Base-by-base conservation (phyloP, 2,113 vertebrate genomes). In the Myodes glareolus region DNA sequence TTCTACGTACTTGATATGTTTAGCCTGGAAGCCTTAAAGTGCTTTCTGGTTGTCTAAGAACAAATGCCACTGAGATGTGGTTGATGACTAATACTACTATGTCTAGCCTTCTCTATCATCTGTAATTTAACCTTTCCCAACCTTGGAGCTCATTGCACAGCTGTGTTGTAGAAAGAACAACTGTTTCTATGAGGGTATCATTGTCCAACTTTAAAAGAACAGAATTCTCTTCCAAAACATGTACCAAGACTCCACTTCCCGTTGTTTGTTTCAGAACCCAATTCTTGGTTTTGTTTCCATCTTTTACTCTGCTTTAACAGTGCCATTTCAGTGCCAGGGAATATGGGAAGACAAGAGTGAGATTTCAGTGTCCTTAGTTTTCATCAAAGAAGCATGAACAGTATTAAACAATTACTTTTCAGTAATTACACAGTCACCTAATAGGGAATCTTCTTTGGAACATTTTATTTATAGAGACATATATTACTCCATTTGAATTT, bases 11-110 rank as follows among this genome's bases (percentile, higher is more conserved):
- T 61, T 97, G 94, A 92, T 90, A 55, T 96, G 29, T 81, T 95
- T 47, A 27, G 87, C 70, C 94, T 89, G 63, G 80, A 97, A 97
- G 80, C 76, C 58, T 91, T 94, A 86, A 58, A 92, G 94, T 94
- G 90, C 84, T 67, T 87, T 95, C 94, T 81, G 89, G 80, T 95
- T 98, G 55, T 36, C 67, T 36, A 63, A 96, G 96, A 76, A 8
- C 96, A 92, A 95, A 97, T 97, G 92, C 97, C 89, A 91, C 96
- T 98, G 86, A 92, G 87, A 98, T 98, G 96, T 97, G 81, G 94
- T 96, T 97, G 98, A 95, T 98, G 98, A 98, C 98, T 98, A 99
- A 98, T 88, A 65, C 94, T 7, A 0, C 97, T 95, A 96, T 88
- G 96, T 96, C 95, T 70, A 3, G 94, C 91, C 88, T 96, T 85